Conservation (phyloP, 1,140 invertebrate genomes). For the Euwallacea fornicatus region DNA sequence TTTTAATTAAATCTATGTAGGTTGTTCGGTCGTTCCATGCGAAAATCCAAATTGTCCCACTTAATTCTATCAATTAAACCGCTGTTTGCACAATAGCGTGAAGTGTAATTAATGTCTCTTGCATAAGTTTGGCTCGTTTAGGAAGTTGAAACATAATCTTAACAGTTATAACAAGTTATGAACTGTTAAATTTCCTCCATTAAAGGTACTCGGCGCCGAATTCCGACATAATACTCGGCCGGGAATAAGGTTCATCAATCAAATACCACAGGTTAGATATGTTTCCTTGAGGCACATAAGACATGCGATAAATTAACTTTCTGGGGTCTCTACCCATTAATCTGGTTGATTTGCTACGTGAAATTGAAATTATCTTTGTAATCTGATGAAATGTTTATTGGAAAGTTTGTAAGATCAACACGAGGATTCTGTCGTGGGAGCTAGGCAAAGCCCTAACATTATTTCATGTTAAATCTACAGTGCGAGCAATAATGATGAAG, state of each 20-base stretch:
- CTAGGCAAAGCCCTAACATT: no score
- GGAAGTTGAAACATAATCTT: constrained; percentile 16
- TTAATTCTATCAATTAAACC: no score
- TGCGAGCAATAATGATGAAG: no score
- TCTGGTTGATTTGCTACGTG: constrained; percentile 8
- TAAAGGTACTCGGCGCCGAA: constrained; percentile 12
- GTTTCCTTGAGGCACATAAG: constrained; percentile 16
- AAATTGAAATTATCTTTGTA: constrained; percentile 4
- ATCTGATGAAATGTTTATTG: constrained; percentile 9
- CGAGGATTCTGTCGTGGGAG: no score
- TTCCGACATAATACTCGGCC: constrained; percentile 13
- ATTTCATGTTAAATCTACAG: no score
- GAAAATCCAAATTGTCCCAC: no score
- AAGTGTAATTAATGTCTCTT: constrained; percentile 5
- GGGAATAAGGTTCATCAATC: constrained; percentile 28
- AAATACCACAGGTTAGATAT: constrained; percentile 24
- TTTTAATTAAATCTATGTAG: no score
- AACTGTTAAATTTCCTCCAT: constrained; percentile 32
- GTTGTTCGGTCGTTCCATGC: no score
- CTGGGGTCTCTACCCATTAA: constrained; percentile 7
- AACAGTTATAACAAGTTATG: constrained; percentile 24
- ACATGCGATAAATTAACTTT: constrained; percentile 26
- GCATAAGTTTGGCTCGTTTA: constrained; percentile 6
- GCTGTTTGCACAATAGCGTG: not conserved
- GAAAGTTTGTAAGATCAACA: constrained; percentile 1